phyloP scores from a whole-genome alignment of 1,140 invertebrate genomes.

The Orius laevigatus region DNA sequence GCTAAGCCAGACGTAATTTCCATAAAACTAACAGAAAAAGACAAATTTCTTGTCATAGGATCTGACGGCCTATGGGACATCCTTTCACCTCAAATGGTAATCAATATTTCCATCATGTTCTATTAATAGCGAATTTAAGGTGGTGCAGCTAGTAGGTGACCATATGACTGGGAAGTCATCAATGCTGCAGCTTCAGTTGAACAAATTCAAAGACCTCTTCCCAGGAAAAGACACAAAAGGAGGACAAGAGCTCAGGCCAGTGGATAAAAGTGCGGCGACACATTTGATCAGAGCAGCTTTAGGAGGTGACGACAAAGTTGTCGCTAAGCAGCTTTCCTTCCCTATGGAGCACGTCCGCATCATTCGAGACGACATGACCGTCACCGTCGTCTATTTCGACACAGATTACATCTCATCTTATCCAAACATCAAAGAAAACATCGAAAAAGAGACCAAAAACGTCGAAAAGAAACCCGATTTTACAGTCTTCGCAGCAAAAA shows the following conservation, averaged over 20 bases:
- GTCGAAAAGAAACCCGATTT: background rate
- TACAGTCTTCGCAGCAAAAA: no score
- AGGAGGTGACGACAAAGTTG: slow-evolving; percentile 75
- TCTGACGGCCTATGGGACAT: slow-evolving; percentile 95
- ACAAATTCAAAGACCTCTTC: slow-evolving; percentile 27
- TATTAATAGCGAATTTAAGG: slow-evolving; percentile 20
- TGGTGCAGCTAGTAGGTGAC: slow-evolving; percentile 64
- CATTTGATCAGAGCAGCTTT: slow-evolving; percentile 84
- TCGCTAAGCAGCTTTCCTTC: slow-evolving; percentile 70
- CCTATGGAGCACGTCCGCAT: slow-evolving; percentile 65
- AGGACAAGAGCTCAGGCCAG: slow-evolving; percentile 42
- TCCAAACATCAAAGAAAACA: no score
- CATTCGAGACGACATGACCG: slow-evolving; percentile 81
- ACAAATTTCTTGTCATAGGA: slow-evolving; percentile 88
- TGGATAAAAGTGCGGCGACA: slow-evolving; percentile 82
- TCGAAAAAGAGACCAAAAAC: background rate
- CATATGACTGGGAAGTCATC: slow-evolving; percentile 83
- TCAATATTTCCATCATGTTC: background rate
- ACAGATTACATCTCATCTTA: slow-evolving; percentile 40
- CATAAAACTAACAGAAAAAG: slow-evolving; percentile 63
- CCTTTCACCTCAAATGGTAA: slow-evolving; percentile 55
- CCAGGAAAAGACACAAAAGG: slow-evolving; percentile 34
- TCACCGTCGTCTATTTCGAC: slow-evolving; percentile 76
- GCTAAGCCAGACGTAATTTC: slow-evolving; percentile 74
- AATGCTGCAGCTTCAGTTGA: slow-evolving; percentile 52